Percentiles rank a stretch among this genome's conserved stretches.
phyloP scores from a whole-genome alignment of 2,797 vertebrate species.

The Natrix natrix region DNA sequence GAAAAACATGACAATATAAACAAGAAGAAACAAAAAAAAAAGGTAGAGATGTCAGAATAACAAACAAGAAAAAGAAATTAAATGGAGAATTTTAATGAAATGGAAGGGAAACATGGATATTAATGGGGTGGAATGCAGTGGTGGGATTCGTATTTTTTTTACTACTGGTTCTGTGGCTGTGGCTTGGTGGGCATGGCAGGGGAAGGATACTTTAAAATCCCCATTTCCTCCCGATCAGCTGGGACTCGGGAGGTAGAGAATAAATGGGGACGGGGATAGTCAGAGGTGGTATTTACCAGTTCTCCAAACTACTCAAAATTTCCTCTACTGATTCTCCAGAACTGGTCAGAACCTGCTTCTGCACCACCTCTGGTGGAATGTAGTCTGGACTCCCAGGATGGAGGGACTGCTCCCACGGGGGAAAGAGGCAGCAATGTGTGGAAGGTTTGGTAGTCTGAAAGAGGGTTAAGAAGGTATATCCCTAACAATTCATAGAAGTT shows the following conservation, averaged over 20 bases:
- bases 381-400: neutral
- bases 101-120: neutral
- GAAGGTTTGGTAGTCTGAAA: neutral
- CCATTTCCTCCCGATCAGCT: too few relatives aligned
- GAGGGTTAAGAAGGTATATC: neutral
- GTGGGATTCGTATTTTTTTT: too few relatives aligned
- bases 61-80: neutral
- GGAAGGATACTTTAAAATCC: too few relatives aligned
- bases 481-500: neutral
- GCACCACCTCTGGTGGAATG: neutral
- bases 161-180: too few relatives aligned
- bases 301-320: too few relatives aligned
- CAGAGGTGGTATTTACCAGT: too few relatives aligned
- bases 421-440: neutral
- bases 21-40: neutral
- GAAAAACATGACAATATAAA: neutral
- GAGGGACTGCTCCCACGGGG: neutral
- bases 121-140: neutral
- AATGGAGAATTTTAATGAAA: neutral
- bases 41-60: neutral
- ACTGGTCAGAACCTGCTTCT: too few relatives aligned
- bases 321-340: too few relatives aligned
- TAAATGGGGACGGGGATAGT: too few relatives aligned
- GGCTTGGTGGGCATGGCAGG: too few relatives aligned
- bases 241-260: too few relatives aligned